Evolutionary conservation across 92 coral and sea anemone species (phyloP).

Genomic region (Muricea muricata): DNA sequence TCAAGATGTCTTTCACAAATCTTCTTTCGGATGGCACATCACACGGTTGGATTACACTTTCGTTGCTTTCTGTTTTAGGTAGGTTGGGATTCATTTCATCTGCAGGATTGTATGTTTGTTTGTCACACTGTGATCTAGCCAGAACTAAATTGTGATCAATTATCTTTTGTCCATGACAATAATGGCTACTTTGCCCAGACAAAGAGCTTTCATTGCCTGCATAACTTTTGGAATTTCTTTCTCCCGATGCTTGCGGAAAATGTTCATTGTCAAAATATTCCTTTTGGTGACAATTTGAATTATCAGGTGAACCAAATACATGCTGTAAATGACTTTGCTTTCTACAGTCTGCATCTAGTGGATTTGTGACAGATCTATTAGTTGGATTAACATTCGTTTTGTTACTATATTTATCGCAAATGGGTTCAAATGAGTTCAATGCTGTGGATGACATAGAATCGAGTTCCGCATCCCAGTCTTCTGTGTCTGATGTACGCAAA

Average conservation of each 20-base stretch:
- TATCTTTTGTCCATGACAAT: neutral
- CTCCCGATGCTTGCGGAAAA: neutral
- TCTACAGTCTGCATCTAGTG: neutral
- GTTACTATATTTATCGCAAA: too few species aligned
- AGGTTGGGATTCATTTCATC: neutral
- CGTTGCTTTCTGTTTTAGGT: neutral
- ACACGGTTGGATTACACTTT: neutral
- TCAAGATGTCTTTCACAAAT: neutral
- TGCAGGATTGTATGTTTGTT: neutral
- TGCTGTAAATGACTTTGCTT: neutral
- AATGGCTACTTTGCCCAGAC: neutral
- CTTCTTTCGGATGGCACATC: neutral
- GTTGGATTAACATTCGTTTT: neutral
- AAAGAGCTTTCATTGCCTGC: neutral
- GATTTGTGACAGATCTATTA: neutral
- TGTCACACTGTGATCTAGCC: neutral
- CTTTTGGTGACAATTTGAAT: neutral
- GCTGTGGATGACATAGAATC: constrained; percentile 2
- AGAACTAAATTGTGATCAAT: neutral
- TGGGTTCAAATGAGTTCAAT: neutral
- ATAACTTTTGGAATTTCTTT: neutral
- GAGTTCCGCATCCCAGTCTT: constrained; percentile 35
- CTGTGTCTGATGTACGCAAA: constrained; percentile 7
- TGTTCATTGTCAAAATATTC: neutral
- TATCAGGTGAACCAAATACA: neutral